Base-by-base conservation (phyloP, 2,888 invertebrate species). In the Agonopterix arenella region DNA sequence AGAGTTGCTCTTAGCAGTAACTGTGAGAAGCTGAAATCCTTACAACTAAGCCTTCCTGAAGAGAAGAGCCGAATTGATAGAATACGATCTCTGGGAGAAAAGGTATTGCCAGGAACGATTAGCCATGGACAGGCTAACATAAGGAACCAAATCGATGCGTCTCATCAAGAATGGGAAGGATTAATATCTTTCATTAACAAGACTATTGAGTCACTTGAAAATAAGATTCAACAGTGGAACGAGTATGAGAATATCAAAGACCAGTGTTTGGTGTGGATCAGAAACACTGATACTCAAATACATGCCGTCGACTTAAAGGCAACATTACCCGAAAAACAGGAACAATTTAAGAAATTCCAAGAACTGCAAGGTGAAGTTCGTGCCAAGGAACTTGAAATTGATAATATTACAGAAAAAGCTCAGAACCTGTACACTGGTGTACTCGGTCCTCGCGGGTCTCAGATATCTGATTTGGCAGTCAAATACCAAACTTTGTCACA, bases 361-460 rank as follows among this genome's bases (percentile, higher is more conserved):
- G 88, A 90, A 28, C 77, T 97, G 36, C 97, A 97, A 84, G 97
- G 97, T 45, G 96, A 97, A 84, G 94, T 97, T 1, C 91, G 96
- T 44, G 96, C 97, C 2, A 97, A 97, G 69, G 97, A 97, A 80
- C 82, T 97, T 9, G 98, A 98, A 86, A 96, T 98, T 51, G 98
- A 98, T 66, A 94, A 95, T 48, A 95, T 98, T 0, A 97, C 96
- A 16, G 98, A 98, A 76, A 93, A 95, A 59, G 96, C 97, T 0
- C 97, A 98, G 71, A 92, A 94, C 56, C 80, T 97, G 9, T 93
- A 95, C 55, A 95, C 95, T 58, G 93, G 93, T 9, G 91, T 93
- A 1, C 80, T 94, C 11, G 92, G 93, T 49, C 93, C 93, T 3
- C 92, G 97, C 45, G 92, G 93, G 43, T 94, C 96, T 1, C 95